These are phyloP conservation scores for Nesidiocoris tenuis DNA, from an alignment of 2,888 invertebrate species.

Conservation along the genomic window DNA sequence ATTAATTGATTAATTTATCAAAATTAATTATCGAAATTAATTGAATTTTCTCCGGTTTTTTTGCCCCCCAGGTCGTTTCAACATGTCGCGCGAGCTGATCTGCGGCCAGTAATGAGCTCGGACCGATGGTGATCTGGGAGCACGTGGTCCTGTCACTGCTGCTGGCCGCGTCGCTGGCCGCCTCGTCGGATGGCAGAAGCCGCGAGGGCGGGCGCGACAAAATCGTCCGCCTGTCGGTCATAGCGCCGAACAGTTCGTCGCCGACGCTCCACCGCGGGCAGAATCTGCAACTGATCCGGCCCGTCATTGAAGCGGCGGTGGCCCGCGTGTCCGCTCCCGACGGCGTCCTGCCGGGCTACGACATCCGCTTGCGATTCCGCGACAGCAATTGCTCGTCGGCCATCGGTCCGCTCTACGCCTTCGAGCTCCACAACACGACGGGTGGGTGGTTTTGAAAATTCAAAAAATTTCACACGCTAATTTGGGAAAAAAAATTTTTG, in stretches of 20 bases:
- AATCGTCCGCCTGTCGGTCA: constrained; percentile 62
- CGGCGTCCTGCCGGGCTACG: constrained; percentile 67
- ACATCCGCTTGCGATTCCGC: constrained; percentile 66
- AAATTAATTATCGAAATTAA: too few relatives aligned
- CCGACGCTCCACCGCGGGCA: constrained; percentile 58
- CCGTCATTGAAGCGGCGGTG: constrained; percentile 70
- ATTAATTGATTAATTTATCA: too few relatives aligned
- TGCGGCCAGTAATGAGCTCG: constrained; percentile 11
- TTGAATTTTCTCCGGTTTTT: too few relatives aligned
- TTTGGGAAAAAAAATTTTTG: too few relatives aligned
- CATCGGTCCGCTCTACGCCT: constrained; percentile 73
- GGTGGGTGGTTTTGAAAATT: constrained; percentile 57
- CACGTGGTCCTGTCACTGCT: constrained; percentile 31
- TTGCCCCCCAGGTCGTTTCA: too few relatives aligned
- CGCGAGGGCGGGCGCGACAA: too few relatives aligned
- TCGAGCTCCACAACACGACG: constrained; percentile 61
- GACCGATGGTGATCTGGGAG: constrained; percentile 36
- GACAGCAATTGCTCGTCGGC: constrained; percentile 77
- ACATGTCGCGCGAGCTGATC: not conserved
- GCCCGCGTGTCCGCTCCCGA: constrained; percentile 60
- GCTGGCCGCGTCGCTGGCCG: constrained; percentile 18
- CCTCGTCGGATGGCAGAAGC: not conserved
- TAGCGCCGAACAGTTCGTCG: constrained; percentile 62
- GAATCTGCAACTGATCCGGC: constrained; percentile 65
- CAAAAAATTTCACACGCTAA: not conserved